phyloP scores from a whole-genome alignment of 2,113 vertebrate genomes.

The Eolophus roseicapilla region DNA sequence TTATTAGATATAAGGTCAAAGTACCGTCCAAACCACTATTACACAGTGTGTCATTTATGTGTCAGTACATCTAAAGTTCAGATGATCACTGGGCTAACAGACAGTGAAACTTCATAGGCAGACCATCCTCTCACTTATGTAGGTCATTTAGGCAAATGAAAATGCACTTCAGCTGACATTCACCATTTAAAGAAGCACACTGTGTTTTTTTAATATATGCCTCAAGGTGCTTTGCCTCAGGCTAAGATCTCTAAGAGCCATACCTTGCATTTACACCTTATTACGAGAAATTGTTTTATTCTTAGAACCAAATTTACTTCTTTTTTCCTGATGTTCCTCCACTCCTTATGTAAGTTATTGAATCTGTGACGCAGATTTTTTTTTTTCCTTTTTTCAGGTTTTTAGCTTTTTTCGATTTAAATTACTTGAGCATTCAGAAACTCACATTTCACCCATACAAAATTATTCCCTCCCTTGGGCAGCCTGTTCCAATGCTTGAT shows the following conservation, averaged over 20 bases:
- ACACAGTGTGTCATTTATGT: neutral
- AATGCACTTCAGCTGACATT: neutral
- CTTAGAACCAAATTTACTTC: neutral
- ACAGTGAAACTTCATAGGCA: neutral
- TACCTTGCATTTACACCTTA: neutral
- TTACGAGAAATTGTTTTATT: neutral
- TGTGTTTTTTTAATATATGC: neutral
- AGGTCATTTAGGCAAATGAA: neutral
- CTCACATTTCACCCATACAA: neutral
- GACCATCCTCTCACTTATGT: neutral
- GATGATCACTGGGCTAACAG: neutral
- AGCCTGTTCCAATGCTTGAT: neutral
- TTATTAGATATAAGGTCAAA: neutral
- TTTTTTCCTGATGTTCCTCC: neutral
- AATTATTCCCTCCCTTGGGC: rapidly evolving
- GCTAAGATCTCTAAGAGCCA: neutral
- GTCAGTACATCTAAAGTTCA: neutral
- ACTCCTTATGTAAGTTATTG: neutral
- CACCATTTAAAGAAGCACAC: neutral
- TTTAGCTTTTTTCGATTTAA: neutral
- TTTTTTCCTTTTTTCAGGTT: neutral
- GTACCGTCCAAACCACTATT: neutral
- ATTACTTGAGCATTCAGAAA: neutral
- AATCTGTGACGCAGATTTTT: neutral
- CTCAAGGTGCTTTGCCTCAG: neutral